Evolutionary conservation across 2,797 vertebrate genomes (phyloP).

Genomic region (Tapera naevia): DNA sequence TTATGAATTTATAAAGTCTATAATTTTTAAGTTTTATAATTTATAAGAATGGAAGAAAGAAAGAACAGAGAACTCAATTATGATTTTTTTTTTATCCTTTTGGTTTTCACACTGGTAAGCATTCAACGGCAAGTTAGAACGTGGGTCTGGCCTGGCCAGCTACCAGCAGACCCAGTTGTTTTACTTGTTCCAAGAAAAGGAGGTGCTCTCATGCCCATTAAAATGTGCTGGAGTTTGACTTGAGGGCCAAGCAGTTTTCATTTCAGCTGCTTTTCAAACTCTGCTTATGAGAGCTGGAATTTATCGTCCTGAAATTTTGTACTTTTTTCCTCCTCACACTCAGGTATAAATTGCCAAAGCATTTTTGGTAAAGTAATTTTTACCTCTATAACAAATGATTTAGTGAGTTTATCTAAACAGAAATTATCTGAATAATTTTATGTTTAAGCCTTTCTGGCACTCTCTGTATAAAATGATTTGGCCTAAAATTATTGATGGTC

Average conservation of each 20-base stretch:
- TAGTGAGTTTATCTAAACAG: neutral
- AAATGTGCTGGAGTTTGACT: neutral
- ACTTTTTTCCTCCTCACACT: neutral
- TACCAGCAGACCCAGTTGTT: rapidly evolving
- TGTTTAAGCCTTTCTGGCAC: neutral
- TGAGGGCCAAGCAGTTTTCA: rapidly evolving
- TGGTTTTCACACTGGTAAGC: conserved; percentile 24
- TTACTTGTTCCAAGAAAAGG: neutral
- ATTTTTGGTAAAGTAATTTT: neutral
- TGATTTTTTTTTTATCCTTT: neutral
- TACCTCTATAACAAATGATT: neutral
- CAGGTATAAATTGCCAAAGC: neutral
- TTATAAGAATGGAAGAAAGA: neutral
- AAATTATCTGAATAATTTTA: neutral
- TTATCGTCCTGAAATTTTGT: neutral
- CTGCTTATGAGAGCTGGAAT: neutral
- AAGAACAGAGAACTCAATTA: conserved; percentile 6
- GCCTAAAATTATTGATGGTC: neutral
- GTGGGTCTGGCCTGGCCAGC: neutral
- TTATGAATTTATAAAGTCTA: no score
- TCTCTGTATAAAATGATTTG: neutral
- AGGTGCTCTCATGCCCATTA: neutral
- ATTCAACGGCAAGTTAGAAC: neutral
- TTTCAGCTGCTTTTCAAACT: neutral
- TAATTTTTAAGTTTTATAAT: no score